Base-by-base conservation (phyloP, 2,797 vertebrate genomes). In the Lemur catta region DNA sequence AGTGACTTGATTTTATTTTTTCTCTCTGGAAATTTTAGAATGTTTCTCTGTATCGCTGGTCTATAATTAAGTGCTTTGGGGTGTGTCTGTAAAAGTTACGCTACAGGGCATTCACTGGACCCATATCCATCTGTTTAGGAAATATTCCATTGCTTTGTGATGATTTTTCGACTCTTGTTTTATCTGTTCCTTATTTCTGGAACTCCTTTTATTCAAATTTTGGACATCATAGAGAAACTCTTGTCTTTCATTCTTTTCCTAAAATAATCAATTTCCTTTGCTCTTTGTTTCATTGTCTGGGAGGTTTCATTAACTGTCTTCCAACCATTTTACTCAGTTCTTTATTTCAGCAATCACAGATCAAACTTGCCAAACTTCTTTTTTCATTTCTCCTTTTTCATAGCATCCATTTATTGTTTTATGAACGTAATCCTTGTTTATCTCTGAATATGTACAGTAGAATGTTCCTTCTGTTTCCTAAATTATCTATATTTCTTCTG, bases 331-430 rank as follows among this genome's bases (percentile, higher is more conserved):
- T 63, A 76, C 17, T 50, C 11, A 46, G 46, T 69, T 71, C 35
- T 87, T 82, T 55, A 89, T 75, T 81, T 52, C 38, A 87, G 52
- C 33, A 91, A 63, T 90, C 57, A 79, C 14, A 63, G 22, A 63
- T 35, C 38, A 72, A 79, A 94, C 33, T 91, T 81, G 20, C 8
- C 63, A 85, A 67, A 18, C 18, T 67, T 75, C 43, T 57, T 48
- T 63, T 92, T 85, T 86, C 26, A 63, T 87, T 93, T 87, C 38
- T 93, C 26, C 80, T 71, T 91, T 82, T 80, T 41, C 35, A 69
- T 24, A 33, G 13, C 6, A 52, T 59, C 24, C 7, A 33, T 14
- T 84, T 35, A 41, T n/a, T 41, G 20, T 85, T 81, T 89, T 65
- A 43, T 38, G 7, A 71, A 9, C 24, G 67, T 76, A 85, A 76